Evolutionary conservation across 2,797 vertebrate genomes (phyloP).

Genomic region (Myotis findleyi): DNA sequence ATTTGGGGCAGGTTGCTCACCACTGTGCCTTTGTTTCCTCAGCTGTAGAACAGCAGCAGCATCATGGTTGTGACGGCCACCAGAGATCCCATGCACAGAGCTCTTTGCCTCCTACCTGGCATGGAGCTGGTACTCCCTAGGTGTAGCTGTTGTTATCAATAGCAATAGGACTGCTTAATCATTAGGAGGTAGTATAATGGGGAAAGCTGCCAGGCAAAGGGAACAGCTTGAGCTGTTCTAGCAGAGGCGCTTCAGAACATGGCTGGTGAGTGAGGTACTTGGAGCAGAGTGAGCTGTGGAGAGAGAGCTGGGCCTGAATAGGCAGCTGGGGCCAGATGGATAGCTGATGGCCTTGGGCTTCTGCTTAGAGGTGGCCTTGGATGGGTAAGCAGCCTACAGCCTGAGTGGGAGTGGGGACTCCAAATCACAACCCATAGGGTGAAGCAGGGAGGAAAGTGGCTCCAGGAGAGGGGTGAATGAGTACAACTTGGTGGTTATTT

Average conservation of each 20-base stretch:
- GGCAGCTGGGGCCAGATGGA: background rate
- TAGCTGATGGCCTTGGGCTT: background rate
- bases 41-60: background rate
- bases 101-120: background rate
- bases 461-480: background rate
- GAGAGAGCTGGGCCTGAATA: background rate
- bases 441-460: background rate
- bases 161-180: background rate
- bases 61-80: background rate
- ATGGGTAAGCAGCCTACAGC: background rate
- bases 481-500: background rate
- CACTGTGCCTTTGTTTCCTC: background rate
- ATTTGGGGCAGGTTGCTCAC: background rate
- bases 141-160: background rate
- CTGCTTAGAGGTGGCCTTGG: background rate
- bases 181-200: background rate
- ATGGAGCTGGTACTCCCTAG: background rate
- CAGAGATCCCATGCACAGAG: background rate
- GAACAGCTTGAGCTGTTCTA: background rate
- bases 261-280: background rate
- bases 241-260: background rate
- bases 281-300: background rate
- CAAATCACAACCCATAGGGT: too few relatives aligned
- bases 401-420: too few relatives aligned
- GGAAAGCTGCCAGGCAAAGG: background rate